Percentiles rank a stretch among this genome's conserved stretches.
These are phyloP conservation scores for Galeopterus variegatus DNA, from an alignment of 2,113 vertebrate species.

Conservation along the genomic window DNA sequence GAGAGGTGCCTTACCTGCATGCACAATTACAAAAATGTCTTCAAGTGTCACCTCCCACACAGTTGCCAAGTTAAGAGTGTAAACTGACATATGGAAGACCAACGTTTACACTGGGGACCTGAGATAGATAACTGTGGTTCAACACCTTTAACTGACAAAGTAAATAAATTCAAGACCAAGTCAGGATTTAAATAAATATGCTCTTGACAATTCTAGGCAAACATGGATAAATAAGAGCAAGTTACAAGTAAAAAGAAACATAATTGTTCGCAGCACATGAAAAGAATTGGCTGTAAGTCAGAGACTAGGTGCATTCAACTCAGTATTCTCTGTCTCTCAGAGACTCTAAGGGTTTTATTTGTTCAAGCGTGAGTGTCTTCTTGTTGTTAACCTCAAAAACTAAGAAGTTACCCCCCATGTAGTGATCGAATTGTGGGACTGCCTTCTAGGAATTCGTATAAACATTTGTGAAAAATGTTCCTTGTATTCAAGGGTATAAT, in stretches of 20 bases:
- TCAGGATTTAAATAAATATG: neutral
- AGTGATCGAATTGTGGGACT: neutral
- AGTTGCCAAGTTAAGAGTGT: neutral
- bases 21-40: neutral
- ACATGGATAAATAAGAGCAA: neutral
- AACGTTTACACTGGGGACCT: neutral
- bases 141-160: neutral
- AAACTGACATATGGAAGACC: conserved; percentile 2
- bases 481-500: neutral
- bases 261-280: neutral
- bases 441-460: neutral
- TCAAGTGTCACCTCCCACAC: neutral
- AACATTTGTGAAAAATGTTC: neutral
- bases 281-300: neutral
- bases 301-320: neutral
- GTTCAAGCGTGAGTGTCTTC: neutral
- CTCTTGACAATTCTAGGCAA: neutral
- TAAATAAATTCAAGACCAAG: conserved; percentile 54
- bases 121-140: neutral
- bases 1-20: neutral
- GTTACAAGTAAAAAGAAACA: conserved; percentile 25
- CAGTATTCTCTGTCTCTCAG: neutral
- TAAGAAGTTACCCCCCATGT: neutral
- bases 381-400: neutral
- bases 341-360: neutral